These are phyloP conservation scores for Centrocercus urophasianus DNA, from an alignment of 2,113 vertebrate species.

Conservation along the genomic window DNA sequence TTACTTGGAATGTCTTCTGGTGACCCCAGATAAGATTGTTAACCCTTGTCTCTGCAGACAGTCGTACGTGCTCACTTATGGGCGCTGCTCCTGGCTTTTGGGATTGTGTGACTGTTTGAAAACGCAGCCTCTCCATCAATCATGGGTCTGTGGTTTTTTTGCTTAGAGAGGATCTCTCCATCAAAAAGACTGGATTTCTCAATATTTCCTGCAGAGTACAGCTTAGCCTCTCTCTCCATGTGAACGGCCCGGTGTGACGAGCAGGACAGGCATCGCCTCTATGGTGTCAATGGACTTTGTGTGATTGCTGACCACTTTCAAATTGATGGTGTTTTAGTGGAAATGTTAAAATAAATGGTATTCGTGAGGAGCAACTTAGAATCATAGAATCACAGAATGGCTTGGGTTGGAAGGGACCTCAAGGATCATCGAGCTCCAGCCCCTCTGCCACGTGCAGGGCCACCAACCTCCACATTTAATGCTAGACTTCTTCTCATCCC, in stretches of 20 bases:
- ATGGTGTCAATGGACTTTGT: neutral
- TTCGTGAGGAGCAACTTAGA: neutral
- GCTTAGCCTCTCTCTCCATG: neutral
- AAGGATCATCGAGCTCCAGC: too few species aligned
- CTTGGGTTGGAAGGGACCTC: too few species aligned
- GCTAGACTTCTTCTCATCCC: neutral
- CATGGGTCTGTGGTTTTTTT: neutral
- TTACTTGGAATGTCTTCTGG: conserved; percentile 94
- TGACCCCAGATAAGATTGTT: conserved; percentile 92
- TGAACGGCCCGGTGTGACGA: neutral
- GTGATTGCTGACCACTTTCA: neutral
- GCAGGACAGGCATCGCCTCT: neutral
- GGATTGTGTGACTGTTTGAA: neutral
- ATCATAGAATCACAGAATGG: too few species aligned
- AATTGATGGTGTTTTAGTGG: fast-evolving
- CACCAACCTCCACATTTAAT: too few species aligned
- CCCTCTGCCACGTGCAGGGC: too few species aligned
- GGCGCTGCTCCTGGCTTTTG: conserved; percentile 13
- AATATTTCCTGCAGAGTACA: neutral
- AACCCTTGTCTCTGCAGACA: conserved; percentile 82
- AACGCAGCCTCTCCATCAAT: conserved; percentile 10
- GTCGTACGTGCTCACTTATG: neutral
- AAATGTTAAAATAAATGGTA: neutral
- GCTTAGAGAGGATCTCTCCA: neutral
- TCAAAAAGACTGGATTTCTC: conserved; percentile 38